phyloP scores from a whole-genome alignment of 2,113 vertebrate species.

The Sakesphorus luctuosus region DNA sequence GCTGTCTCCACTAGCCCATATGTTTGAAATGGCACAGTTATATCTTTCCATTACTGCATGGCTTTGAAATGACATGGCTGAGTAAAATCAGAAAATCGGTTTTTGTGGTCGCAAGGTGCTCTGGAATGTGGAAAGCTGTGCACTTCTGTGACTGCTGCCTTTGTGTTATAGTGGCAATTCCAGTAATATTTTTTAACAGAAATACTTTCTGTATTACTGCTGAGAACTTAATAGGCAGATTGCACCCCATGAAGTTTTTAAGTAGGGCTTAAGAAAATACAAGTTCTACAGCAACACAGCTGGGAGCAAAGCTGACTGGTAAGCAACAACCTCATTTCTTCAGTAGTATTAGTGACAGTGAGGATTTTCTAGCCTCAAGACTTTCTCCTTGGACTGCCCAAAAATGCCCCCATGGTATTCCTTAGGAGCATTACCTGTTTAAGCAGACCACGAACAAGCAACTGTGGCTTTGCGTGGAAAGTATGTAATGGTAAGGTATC shows the following conservation, averaged over 20 bases:
- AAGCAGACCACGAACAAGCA: background rate
- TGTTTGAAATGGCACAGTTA: background rate
- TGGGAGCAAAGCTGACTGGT: background rate
- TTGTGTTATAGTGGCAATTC: background rate
- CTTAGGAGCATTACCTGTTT: background rate
- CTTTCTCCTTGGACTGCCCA: background rate
- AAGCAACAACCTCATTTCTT: background rate
- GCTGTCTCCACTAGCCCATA: background rate
- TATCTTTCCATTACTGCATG: constrained; percentile 1
- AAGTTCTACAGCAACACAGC: background rate
- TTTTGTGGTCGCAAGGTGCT: background rate
- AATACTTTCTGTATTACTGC: background rate
- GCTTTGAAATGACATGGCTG: background rate
- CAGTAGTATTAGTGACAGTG: background rate
- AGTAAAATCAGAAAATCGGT: background rate
- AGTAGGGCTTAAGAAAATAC: background rate
- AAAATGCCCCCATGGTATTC: background rate
- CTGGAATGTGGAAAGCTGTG: background rate
- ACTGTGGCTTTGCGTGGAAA: background rate
- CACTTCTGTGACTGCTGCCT: background rate
- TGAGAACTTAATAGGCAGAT: background rate
- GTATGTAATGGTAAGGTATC: background rate
- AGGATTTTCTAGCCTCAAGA: background rate
- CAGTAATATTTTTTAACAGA: background rate
- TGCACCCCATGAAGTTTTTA: background rate